Conservation (phyloP, 2,888 invertebrate genomes). For the Megalurothrips usitatus region DNA sequence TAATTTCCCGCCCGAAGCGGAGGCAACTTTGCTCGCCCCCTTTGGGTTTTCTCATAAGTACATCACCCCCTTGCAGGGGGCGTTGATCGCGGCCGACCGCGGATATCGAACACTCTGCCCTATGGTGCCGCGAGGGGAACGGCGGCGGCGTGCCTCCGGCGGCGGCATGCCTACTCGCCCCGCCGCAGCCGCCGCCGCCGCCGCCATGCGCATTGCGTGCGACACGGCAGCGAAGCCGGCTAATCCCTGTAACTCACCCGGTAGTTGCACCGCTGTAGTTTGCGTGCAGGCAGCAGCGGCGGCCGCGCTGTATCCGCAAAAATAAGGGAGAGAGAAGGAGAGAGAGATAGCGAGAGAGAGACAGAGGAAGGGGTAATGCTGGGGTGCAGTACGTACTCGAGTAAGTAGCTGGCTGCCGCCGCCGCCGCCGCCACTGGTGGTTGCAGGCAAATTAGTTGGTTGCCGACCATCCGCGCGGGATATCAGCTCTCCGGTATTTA, state of each 20-base stretch:
- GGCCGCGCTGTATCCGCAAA: background rate
- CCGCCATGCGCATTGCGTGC: background rate
- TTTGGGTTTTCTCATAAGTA: too few relatives aligned
- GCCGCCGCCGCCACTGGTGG: too few relatives aligned
- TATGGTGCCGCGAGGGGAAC: background rate
- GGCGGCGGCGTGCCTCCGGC: background rate
- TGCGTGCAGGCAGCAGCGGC: background rate
- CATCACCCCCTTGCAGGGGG: too few relatives aligned
- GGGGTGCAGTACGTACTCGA: background rate
- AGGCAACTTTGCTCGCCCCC: too few relatives aligned
- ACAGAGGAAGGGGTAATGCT: background rate
- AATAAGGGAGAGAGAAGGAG: background rate
- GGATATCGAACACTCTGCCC: too few relatives aligned
- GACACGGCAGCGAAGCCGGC: background rate
- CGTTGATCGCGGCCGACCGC: too few relatives aligned
- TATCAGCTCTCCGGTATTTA: too few relatives aligned
- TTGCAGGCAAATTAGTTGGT: too few relatives aligned
- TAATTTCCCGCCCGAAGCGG: too few relatives aligned
- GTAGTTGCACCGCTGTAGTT: background rate
- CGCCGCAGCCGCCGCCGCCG: background rate
- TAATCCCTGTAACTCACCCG: slow-evolving; percentile 19
- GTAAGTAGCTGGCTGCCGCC: too few relatives aligned
- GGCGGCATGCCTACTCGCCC: background rate
- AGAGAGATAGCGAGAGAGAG: background rate
- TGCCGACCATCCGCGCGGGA: too few relatives aligned